Conservation (phyloP, 2,888 invertebrate genomes). For the Seira sanloemensis region DNA sequence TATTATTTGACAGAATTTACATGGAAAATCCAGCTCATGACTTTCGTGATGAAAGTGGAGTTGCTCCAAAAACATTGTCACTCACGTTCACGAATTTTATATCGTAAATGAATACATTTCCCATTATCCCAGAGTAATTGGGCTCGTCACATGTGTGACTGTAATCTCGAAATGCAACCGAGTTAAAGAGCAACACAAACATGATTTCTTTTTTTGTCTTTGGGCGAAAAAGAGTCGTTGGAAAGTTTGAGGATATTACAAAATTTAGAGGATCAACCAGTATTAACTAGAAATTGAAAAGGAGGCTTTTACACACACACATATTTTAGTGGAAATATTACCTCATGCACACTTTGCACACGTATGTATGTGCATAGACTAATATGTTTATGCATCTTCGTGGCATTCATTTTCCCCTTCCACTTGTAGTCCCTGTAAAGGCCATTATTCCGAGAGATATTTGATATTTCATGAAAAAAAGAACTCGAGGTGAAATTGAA, state of each 20-base stretch:
- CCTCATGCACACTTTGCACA: not conserved
- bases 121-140: too few relatives aligned
- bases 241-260: not conserved
- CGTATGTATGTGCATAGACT: not conserved
- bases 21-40: too few relatives aligned
- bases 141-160: too few relatives aligned
- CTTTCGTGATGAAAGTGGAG: not conserved
- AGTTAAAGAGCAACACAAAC: too few relatives aligned
- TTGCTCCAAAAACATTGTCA: too few relatives aligned
- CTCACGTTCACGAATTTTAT: too few relatives aligned
- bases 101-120: too few relatives aligned
- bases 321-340: not conserved
- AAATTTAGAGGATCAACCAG: not conserved
- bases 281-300: constrained; percentile 15
- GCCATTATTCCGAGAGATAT: constrained; percentile 19
- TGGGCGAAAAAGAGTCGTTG: too few relatives aligned
- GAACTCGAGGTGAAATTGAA: constrained; percentile 8
- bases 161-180: too few relatives aligned
- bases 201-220: too few relatives aligned
- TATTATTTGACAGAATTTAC: too few relatives aligned
- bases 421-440: not conserved
- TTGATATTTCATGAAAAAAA: constrained; percentile 16
- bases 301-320: not conserved
- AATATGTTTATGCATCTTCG: not conserved
- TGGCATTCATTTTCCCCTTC: not conserved